Percentiles rank a stretch among this genome's conserved stretches.
These are phyloP conservation scores for Eupeodes latifasciatus DNA, from an alignment of 2,888 invertebrate genomes.

Conservation along the genomic window DNA sequence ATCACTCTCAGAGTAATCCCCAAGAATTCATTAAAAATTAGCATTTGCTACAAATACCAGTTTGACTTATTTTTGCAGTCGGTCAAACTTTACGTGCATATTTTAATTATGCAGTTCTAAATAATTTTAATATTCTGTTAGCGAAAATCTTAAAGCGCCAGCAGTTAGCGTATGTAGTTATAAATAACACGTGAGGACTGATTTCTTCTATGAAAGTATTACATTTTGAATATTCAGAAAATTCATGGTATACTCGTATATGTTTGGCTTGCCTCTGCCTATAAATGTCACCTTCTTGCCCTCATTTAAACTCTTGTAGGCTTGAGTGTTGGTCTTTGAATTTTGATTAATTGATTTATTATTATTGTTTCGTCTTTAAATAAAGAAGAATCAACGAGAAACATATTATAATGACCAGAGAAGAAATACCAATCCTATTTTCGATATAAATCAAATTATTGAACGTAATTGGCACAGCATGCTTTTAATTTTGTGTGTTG, in stretches of 20 bases:
- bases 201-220: constrained; percentile 23
- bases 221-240: constrained; percentile 16
- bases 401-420: background rate
- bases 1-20: too few species aligned
- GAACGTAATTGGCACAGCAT: constrained; percentile 63
- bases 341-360: constrained; percentile 54
- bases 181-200: background rate
- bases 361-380: background rate
- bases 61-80: background rate
- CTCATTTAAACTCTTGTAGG: constrained; percentile 30
- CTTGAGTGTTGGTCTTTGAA: constrained; percentile 58
- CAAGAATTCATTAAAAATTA: background rate
- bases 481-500: background rate
- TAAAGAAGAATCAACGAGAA: constrained; percentile 3
- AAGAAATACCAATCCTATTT: constrained; percentile 31
- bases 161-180: background rate
- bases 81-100: too few species aligned
- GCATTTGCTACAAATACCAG: background rate
- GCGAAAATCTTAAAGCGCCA: constrained; percentile 4
- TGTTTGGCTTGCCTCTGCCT: constrained; percentile 6
- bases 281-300: constrained; percentile 26
- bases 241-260: background rate
- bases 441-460: constrained; percentile 59
- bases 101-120: background rate
- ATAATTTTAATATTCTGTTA: background rate